A percentile compares a stretch with the other conserved stretches of the same genome.
phyloP scores from a whole-genome alignment of 2,888 invertebrate species.

The Cryptocephalus moraei region DNA sequence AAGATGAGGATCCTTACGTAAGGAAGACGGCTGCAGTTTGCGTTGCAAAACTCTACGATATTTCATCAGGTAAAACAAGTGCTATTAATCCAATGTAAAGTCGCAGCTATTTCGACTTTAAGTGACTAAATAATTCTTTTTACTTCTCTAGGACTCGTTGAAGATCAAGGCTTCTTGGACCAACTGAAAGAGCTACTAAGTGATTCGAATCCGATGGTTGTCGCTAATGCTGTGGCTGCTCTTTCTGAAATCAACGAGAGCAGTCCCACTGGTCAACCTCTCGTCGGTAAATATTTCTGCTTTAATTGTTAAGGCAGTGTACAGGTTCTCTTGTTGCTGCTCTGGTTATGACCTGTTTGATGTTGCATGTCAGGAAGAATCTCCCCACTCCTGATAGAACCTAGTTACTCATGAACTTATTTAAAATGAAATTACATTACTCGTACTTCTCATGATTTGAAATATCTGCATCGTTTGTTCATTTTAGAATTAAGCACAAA shows the following conservation, averaged over 20 bases:
- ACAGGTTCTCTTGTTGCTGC: too few relatives aligned
- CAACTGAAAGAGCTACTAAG: constrained; percentile 93
- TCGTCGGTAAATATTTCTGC: constrained; percentile 53
- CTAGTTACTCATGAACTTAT: too few relatives aligned
- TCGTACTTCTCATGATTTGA: too few relatives aligned
- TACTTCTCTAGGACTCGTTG: constrained; percentile 36
- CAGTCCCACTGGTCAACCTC: constrained; percentile 85
- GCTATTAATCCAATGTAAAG: background rate
- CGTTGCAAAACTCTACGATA: constrained; percentile 97
- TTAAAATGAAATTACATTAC: too few relatives aligned
- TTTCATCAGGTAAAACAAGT: constrained; percentile 51
- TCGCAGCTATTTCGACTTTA: background rate
- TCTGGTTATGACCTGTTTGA: too few relatives aligned
- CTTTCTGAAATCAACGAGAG: constrained; percentile 97
- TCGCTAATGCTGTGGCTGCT: constrained; percentile 98
- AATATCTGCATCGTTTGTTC: too few relatives aligned
- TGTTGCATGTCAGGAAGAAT: too few relatives aligned
- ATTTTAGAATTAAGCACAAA: constrained; percentile 83
- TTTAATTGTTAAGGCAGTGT: background rate
- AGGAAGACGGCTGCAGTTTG: constrained; percentile 99
- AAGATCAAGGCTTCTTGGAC: constrained; percentile 91
- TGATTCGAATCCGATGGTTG: constrained; percentile 99
- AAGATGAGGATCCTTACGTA: constrained; percentile 95
- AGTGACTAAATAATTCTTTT: background rate
- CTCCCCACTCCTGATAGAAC: too few relatives aligned